These are phyloP conservation scores for Cyclina sinensis DNA, from an alignment of 1,140 invertebrate genomes.

Conservation along the genomic window DNA sequence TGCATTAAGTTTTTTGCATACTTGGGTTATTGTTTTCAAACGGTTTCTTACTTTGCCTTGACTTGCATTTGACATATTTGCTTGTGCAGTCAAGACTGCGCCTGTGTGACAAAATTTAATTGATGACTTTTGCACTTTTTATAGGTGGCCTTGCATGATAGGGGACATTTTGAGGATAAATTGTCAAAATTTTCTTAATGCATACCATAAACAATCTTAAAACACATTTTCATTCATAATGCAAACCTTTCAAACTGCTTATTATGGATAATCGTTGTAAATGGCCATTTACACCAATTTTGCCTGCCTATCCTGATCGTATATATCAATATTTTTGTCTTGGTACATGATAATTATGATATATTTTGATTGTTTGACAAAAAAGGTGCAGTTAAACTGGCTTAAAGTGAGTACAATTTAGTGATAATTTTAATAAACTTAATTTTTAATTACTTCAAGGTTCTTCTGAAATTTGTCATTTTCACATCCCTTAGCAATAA, in stretches of 20 bases:
- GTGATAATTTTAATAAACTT: constrained; percentile 45
- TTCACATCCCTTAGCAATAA: constrained; percentile 27
- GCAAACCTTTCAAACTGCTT: background rate
- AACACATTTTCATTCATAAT: constrained; percentile 40
- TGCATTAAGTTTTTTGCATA: too few relatives aligned
- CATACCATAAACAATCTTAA: constrained; percentile 51
- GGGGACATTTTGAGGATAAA: constrained; percentile 18
- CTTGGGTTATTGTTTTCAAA: background rate
- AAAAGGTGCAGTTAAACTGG: constrained; percentile 19
- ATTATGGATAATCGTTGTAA: constrained; percentile 26
- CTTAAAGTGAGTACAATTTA: constrained; percentile 12
- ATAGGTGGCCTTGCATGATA: constrained; percentile 44
- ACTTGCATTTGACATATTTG: constrained; percentile 1
- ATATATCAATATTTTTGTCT: constrained; percentile 46
- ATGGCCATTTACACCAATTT: constrained; percentile 22
- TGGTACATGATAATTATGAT: constrained; percentile 1
- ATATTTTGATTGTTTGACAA: background rate
- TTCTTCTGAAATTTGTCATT: background rate
- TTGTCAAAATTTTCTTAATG: constrained; percentile 54
- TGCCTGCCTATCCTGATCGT: background rate
- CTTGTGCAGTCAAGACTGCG: background rate
- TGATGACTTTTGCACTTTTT: constrained; percentile 42
- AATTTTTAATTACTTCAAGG: constrained; percentile 32
- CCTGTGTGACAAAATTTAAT: constrained; percentile 27
- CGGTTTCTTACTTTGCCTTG: background rate